Conservation (phyloP, 2,797 vertebrate species). For the Natrix natrix region DNA sequence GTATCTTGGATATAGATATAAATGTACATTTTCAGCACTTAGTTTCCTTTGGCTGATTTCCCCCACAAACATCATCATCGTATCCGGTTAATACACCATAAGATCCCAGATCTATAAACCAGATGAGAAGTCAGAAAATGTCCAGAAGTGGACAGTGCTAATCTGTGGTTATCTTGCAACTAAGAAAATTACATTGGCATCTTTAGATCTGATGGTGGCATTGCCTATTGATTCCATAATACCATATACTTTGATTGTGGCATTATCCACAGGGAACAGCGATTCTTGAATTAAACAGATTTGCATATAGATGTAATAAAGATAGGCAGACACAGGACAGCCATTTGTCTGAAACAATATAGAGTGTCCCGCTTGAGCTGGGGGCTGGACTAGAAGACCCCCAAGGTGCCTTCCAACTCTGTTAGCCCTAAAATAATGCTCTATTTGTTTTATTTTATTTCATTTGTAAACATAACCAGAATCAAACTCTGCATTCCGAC, state of each 20-base stretch:
- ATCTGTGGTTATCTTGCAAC: not conserved
- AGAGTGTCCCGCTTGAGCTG: not conserved
- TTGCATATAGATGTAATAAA: not conserved
- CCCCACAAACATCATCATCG: not conserved
- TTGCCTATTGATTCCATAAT: not conserved
- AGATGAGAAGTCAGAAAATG: not conserved
- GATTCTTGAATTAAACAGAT: constrained; percentile 4
- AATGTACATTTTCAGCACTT: not conserved
- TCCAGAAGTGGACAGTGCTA: not conserved
- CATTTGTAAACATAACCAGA: not conserved
- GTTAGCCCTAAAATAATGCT: not conserved
- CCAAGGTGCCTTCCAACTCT: not conserved
- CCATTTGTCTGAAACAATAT: not conserved
- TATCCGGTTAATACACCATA: not conserved
- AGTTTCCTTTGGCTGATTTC: not conserved
- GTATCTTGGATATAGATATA: not conserved
- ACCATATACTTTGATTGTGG: not conserved
- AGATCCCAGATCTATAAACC: not conserved
- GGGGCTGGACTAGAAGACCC: not conserved
- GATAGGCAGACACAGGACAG: not conserved
- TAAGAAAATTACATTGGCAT: not conserved
- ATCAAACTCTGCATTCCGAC: not conserved
- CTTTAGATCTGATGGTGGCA: not conserved
- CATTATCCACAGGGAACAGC: not conserved
- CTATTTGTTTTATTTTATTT: not conserved